Evolutionary conservation across 2,797 vertebrate species (phyloP), one percentile per base, ranked within the genome.

Genomic region (Trichosurus vulpecula): DNA sequence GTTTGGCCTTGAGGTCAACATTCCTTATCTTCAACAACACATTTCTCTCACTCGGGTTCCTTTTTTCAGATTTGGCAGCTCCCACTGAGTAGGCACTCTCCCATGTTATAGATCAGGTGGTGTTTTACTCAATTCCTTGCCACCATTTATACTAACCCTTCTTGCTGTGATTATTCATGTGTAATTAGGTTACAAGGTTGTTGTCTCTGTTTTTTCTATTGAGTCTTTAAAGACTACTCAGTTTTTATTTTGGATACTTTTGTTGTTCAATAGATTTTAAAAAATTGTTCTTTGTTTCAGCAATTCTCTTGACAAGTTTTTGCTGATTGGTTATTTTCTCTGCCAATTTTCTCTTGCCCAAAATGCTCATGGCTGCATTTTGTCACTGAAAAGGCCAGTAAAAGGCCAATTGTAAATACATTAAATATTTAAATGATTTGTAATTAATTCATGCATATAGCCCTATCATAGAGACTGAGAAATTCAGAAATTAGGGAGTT

Each of bases 11-110:
- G 53, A 92, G 47, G 93, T 90, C 92, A 55, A 91, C 19, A 47
- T 94, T 58, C 93, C 55, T 81, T 92, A 94, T 53, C 53, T 95
- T 29, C 55, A 31, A 54, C n/a, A 61, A 92, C 25, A 54, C 61
- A 92, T 52, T 95, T 94, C 13, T 94, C 74, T 96, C 56, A 10
- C 0, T 94, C 52, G 91, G 2, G 1, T 93, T 95, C 94, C 54
- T 91, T 56, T 90, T 74, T 51, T 93, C 13, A 3, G 89, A 31
- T 93, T 95, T 91, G 57, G 58, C 87, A 94, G 10, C 31, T 93
- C 56, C 16, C 54, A 3, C 8, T 9, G 53, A 30, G 30, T 56
- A 0, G 53, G 51, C 55, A 22, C 1, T 54, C 25, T 14, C 12
- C n/a, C 94, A 81, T 92, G 54, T 35, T 93, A 94, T 87, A 53